These are phyloP conservation scores for Nomada lathburiana DNA, from an alignment of 2,888 invertebrate species.

Conservation along the genomic window DNA sequence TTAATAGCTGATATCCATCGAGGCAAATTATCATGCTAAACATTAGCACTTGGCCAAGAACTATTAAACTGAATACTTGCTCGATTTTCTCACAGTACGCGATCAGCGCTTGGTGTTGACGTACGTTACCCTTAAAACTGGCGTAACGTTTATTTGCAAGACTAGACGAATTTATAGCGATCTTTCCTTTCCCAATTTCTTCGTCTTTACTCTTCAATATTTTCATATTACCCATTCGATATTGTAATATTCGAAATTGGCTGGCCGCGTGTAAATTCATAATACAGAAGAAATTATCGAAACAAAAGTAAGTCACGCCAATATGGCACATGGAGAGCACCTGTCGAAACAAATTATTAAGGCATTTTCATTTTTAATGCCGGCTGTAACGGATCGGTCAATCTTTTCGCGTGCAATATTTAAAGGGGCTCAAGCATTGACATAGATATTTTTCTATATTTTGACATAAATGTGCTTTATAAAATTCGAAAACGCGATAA, in stretches of 20 bases:
- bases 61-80: conserved; percentile 53
- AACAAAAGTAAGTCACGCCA: conserved; percentile 66
- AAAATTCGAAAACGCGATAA: no score
- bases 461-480: no score
- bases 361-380: no score
- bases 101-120: conserved; percentile 64
- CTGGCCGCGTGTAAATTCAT: conserved; percentile 64
- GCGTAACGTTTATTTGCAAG: not conserved
- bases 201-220: no score
- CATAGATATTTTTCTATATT: no score
- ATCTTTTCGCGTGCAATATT: no score
- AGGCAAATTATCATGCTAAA: conserved; percentile 52
- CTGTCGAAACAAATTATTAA: conserved; percentile 34
- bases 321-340: conserved; percentile 45
- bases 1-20: conserved; percentile 51
- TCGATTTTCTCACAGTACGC: conserved; percentile 56
- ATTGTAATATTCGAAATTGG: conserved; percentile 72
- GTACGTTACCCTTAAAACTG: conserved; percentile 46
- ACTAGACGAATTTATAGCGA: not conserved
- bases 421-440: no score
- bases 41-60: conserved; percentile 58
- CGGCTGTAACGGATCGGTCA: no score
- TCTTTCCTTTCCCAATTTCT: no score
- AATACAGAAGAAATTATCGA: conserved; percentile 68
- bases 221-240: conserved; percentile 39